These are phyloP conservation scores for Metalampra italica DNA, from an alignment of 2,888 invertebrate species.

Conservation along the genomic window DNA sequence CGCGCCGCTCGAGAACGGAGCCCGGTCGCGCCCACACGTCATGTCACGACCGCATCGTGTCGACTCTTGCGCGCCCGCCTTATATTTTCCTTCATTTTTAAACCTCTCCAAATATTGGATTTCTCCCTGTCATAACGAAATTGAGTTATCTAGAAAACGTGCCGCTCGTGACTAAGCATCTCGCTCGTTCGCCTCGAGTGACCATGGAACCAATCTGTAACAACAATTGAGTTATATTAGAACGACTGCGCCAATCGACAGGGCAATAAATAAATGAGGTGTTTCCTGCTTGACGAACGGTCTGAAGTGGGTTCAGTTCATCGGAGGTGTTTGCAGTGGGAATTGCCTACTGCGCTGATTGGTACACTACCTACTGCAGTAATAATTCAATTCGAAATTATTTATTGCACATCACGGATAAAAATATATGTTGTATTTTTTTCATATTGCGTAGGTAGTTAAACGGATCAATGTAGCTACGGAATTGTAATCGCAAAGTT, in stretches of 20 bases:
- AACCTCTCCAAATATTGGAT: conserved; percentile 37
- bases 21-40: conserved; percentile 42
- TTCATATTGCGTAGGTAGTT: too few relatives aligned
- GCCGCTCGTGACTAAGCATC: conserved; percentile 26
- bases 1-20: conserved; percentile 18
- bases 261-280: too few relatives aligned
- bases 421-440: too few relatives aligned
- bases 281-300: too few relatives aligned
- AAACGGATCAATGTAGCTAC: too few relatives aligned
- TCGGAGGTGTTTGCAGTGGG: too few relatives aligned
- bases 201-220: conserved; percentile 47
- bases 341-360: too few relatives aligned
- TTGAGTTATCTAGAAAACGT: conserved; percentile 31
- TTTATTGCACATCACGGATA: too few relatives aligned
- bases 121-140: conserved; percentile 35
- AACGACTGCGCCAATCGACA: not conserved
- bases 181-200: conserved; percentile 29
- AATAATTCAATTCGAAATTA: too few relatives aligned
- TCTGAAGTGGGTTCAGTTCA: too few relatives aligned
- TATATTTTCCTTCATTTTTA: conserved; percentile 54
- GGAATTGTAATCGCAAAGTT: too few relatives aligned
- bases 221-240: conserved; percentile 26
- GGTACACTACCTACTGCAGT: too few relatives aligned
- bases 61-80: conserved; percentile 38
- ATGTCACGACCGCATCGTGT: conserved; percentile 50